These are phyloP conservation scores for Oithona nana DNA, from an alignment of 2,888 invertebrate species.

Conservation along the genomic window DNA sequence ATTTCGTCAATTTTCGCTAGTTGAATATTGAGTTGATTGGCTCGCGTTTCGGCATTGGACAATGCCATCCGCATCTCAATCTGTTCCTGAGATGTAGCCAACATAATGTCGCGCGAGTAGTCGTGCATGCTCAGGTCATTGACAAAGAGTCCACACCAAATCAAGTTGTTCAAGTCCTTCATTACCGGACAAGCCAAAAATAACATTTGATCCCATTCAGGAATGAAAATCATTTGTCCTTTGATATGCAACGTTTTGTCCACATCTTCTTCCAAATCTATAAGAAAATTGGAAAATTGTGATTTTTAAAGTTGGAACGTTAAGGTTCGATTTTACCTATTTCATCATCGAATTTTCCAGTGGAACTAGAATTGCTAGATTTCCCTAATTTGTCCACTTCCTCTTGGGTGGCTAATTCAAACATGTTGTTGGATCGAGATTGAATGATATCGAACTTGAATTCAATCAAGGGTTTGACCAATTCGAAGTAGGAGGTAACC, in stretches of 20 bases:
- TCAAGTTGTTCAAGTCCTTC: slow-evolving; percentile 79
- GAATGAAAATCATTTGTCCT: slow-evolving; percentile 96
- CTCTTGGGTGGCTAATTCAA: slow-evolving; percentile 16
- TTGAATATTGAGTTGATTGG: slow-evolving; percentile 82
- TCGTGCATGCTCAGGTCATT: slow-evolving; percentile 51
- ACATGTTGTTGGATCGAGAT: slow-evolving; percentile 8
- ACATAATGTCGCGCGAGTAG: slow-evolving; percentile 25
- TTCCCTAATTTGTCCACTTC: slow-evolving; percentile 9
- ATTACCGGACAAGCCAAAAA: slow-evolving; percentile 78
- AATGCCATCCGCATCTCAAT: slow-evolving; percentile 85
- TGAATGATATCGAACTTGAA: slow-evolving; percentile 9
- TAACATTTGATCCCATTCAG: slow-evolving; percentile 93
- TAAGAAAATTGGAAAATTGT: no score
- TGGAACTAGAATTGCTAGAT: not conserved
- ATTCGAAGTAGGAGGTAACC: slow-evolving; percentile 10
- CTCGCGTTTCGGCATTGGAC: slow-evolving; percentile 90
- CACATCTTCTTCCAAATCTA: no score
- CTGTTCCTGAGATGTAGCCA: slow-evolving; percentile 59
- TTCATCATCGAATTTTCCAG: slow-evolving; percentile 2
- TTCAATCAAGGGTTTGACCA: slow-evolving; percentile 15
- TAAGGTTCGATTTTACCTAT: no score
- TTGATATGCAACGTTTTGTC: slow-evolving; percentile 17
- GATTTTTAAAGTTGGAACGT: no score
- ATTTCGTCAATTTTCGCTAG: slow-evolving; percentile 89
- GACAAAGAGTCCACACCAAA: slow-evolving; percentile 81